These are phyloP conservation scores for Nasalis larvatus DNA, from an alignment of 2,113 vertebrate genomes.

Conservation along the genomic window DNA sequence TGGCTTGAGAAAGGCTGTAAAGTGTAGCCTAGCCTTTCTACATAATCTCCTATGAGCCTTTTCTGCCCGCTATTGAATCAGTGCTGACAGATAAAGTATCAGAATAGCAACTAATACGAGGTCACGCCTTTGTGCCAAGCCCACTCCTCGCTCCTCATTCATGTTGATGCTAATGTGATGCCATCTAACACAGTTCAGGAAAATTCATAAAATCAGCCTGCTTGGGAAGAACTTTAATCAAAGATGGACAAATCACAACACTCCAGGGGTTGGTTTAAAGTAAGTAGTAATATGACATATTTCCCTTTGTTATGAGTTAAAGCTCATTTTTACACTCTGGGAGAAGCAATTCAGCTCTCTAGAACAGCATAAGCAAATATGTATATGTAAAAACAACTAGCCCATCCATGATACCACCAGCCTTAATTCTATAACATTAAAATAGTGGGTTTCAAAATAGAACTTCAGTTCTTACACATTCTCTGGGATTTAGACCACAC, in stretches of 20 bases:
- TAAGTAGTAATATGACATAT: background rate
- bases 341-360: background rate
- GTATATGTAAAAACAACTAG: background rate
- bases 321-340: slow-evolving; percentile 29
- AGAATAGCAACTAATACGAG: slow-evolving; percentile 57
- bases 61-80: slow-evolving; percentile 40
- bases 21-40: slow-evolving; percentile 40
- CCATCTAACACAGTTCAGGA: slow-evolving; percentile 38
- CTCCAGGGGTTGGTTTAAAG: background rate
- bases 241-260: slow-evolving; percentile 28
- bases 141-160: background rate
- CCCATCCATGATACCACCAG: background rate
- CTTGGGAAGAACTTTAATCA: slow-evolving; percentile 54
- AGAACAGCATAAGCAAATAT: background rate
- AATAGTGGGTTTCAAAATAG: background rate
- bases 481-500: background rate
- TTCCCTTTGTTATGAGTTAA: slow-evolving; percentile 29
- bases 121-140: slow-evolving; percentile 15
- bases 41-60: slow-evolving; percentile 38
- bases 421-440: background rate
- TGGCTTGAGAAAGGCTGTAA: slow-evolving; percentile 60
- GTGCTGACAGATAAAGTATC: slow-evolving; percentile 60
- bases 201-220: slow-evolving; percentile 55
- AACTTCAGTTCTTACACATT: background rate
- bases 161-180: slow-evolving; percentile 41